Evolutionary conservation across 2,113 vertebrate species (phyloP).

Genomic region (Phylloscopus trochiloides): DNA sequence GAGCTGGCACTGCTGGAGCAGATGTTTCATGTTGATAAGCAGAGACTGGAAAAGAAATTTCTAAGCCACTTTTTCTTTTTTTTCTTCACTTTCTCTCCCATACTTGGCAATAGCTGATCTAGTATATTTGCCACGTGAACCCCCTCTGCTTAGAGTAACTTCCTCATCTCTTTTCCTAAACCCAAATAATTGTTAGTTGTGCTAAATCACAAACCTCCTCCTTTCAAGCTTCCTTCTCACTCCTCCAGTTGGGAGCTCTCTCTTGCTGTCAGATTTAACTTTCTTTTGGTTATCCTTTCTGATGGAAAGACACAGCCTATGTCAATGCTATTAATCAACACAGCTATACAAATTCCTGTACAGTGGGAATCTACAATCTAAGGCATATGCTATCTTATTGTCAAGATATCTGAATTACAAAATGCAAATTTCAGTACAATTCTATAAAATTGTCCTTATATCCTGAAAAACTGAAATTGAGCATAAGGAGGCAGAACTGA

Average conservation of each 20-base stretch:
- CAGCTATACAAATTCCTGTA: background rate
- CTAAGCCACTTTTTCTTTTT: constrained; percentile 50
- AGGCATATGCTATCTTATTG: background rate
- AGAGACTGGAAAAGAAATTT: constrained; percentile 59
- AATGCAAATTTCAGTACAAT: background rate
- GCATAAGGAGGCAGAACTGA: background rate
- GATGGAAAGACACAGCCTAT: background rate
- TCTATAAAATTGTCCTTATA: background rate
- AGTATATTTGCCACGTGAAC: constrained; percentile 49
- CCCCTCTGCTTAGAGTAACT: constrained; percentile 51
- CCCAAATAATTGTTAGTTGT: constrained; percentile 35
- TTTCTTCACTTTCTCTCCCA: constrained; percentile 47
- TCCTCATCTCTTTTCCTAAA: constrained; percentile 54
- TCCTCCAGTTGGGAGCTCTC: background rate
- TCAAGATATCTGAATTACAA: background rate
- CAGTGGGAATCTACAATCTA: background rate
- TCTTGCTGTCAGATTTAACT: constrained; percentile 18
- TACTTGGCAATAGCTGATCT: constrained; percentile 51
- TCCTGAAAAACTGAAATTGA: background rate
- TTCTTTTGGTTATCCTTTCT: background rate
- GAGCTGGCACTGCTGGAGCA: constrained; percentile 65
- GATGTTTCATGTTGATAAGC: constrained; percentile 77
- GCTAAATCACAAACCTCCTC: constrained; percentile 27
- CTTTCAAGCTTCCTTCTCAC: constrained; percentile 16
- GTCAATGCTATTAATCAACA: background rate